Conservation (phyloP, 2,797 vertebrate genomes). For the Chrosomus eos region DNA sequence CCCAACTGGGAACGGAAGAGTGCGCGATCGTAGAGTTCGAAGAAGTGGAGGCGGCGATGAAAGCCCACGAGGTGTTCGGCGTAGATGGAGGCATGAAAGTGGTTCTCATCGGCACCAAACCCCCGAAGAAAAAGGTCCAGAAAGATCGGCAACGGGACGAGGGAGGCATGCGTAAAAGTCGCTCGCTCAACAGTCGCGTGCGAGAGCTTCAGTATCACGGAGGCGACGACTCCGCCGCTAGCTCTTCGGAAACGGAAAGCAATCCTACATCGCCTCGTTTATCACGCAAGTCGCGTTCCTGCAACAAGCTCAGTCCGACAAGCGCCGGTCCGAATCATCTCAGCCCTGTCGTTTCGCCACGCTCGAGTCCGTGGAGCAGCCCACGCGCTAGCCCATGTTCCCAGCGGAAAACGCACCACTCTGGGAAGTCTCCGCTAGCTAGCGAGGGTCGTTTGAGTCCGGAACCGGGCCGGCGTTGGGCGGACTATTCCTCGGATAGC, state of each 20-base stretch:
- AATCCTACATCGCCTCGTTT: constrained; percentile 88
- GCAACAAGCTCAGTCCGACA: constrained; percentile 86
- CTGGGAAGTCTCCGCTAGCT: constrained; percentile 85
- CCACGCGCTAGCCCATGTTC: constrained; percentile 85
- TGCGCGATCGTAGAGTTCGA: constrained; percentile 96
- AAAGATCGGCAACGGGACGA: constrained; percentile 85
- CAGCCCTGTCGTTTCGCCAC: constrained; percentile 90
- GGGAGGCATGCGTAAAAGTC: constrained; percentile 78
- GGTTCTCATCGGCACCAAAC: constrained; percentile 91
- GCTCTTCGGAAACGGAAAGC: constrained; percentile 95
- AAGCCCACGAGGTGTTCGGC: constrained; percentile 85
- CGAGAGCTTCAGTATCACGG: constrained; percentile 91
- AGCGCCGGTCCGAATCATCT: constrained; percentile 81
- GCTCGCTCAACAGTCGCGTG: constrained; percentile 90
- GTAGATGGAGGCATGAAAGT: constrained; percentile 83
- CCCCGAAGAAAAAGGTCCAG: constrained; percentile 92
- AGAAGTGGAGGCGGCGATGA: constrained; percentile 92
- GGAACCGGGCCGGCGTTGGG: constrained; percentile 82
- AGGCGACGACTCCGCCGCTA: constrained; percentile 93
- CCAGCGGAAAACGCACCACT: constrained; percentile 82
- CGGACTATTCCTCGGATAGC: constrained; percentile 96
- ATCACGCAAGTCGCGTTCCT: constrained; percentile 79
- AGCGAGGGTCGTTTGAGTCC: constrained; percentile 81
- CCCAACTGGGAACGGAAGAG: constrained; percentile 87
- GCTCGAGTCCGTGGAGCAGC: constrained; percentile 94